Percentiles rank a stretch among this genome's conserved stretches.
Conservation (phyloP, 1,140 invertebrate genomes). For the Pseudachorutes palmiensis region DNA sequence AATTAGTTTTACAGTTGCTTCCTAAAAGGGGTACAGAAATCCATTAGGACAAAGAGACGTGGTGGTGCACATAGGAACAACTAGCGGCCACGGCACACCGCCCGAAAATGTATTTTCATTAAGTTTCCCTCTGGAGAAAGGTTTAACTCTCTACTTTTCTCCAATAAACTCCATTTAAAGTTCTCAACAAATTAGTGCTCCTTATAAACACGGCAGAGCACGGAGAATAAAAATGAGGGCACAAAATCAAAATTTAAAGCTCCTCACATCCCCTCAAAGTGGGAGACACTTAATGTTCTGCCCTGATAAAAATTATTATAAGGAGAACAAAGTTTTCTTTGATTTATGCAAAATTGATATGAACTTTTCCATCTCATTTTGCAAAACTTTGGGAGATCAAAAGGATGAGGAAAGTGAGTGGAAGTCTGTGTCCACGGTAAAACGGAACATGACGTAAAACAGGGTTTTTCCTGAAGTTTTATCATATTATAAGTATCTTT, state of each 20-base stretch:
- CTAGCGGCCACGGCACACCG: background rate
- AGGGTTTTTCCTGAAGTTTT: background rate
- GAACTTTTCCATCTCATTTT: too few species aligned
- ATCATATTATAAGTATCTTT: background rate
- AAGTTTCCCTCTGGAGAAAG: background rate
- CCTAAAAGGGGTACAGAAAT: background rate
- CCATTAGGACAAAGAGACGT: background rate
- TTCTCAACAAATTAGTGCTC: background rate
- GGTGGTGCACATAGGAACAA: background rate
- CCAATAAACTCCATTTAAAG: constrained; percentile 1
- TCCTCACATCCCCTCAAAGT: background rate
- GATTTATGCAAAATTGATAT: background rate
- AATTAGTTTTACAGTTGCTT: background rate
- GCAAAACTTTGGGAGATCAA: background rate
- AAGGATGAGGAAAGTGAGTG: background rate
- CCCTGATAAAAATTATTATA: background rate
- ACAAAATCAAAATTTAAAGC: background rate
- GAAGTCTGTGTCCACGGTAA: background rate
- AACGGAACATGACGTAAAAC: too few species aligned
- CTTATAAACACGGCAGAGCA: background rate
- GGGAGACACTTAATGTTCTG: background rate
- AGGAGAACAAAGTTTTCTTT: background rate
- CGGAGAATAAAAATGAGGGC: background rate
- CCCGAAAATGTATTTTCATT: background rate
- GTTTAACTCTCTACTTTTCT: background rate